Conservation (phyloP, 1,140 invertebrate genomes). For the Daktulosphaira vitifoliae region DNA sequence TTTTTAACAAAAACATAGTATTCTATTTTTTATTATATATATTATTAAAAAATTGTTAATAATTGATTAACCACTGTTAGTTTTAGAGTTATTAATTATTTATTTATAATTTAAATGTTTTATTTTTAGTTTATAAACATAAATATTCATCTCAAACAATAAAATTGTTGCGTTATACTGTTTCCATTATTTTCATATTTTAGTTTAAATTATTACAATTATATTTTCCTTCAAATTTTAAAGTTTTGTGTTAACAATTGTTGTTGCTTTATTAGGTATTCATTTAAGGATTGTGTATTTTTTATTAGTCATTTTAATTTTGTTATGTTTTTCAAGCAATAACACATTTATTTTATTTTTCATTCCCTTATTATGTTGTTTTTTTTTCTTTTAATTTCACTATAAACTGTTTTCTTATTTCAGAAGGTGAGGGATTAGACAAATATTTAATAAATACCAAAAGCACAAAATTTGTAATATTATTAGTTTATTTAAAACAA, state of each 20-base stretch:
- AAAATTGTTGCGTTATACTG: slow-evolving; percentile 20
- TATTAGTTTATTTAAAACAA: slow-evolving; percentile 24
- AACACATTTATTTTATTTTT: slow-evolving; percentile 23
- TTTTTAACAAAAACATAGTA: background rate
- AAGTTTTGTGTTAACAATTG: slow-evolving; percentile 31
- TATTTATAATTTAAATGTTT: slow-evolving; percentile 21
- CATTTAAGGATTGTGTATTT: slow-evolving; percentile 25
- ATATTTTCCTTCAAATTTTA: slow-evolving; percentile 19
- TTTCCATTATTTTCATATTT: slow-evolving; percentile 32
- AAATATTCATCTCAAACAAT: slow-evolving; percentile 24
- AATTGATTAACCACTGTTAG: slow-evolving; percentile 32
- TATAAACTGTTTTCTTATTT: slow-evolving; percentile 15
- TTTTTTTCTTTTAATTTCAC: slow-evolving; percentile 15
- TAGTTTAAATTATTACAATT: slow-evolving; percentile 21
- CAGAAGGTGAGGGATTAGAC: slow-evolving; percentile 26
- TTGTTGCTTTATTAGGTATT: slow-evolving; percentile 28
- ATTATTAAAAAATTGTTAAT: slow-evolving; percentile 26
- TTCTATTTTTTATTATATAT: background rate
- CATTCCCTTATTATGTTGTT: slow-evolving; percentile 24
- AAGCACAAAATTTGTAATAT: slow-evolving; percentile 20
- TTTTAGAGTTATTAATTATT: slow-evolving; percentile 25
- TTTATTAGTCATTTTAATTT: slow-evolving; percentile 30
- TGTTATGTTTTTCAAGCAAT: slow-evolving; percentile 32
- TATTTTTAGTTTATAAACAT: slow-evolving; percentile 22
- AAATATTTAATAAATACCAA: slow-evolving; percentile 21